These are phyloP conservation scores for Euplexia lucipara DNA, from an alignment of 2,888 invertebrate genomes.

Conservation along the genomic window DNA sequence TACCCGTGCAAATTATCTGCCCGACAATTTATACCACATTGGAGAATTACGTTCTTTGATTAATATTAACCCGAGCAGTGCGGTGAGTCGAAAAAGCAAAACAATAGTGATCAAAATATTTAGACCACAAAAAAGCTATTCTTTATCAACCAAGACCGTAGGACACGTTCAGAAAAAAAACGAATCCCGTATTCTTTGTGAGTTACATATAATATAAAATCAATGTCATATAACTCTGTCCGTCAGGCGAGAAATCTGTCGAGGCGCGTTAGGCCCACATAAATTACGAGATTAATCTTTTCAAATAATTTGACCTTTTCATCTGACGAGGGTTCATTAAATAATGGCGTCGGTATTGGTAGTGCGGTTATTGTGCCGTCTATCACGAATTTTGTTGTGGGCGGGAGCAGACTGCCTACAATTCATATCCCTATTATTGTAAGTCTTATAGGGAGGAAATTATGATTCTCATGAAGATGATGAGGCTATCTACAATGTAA, in stretches of 20 bases:
- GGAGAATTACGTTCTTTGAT: constrained; percentile 65
- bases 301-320: constrained; percentile 91
- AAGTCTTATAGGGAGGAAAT: constrained; percentile 59
- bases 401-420: constrained; percentile 75
- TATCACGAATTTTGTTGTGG: constrained; percentile 87
- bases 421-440: constrained; percentile 67
- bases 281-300: constrained; percentile 90
- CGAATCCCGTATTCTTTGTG: constrained; percentile 66
- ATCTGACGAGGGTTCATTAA: constrained; percentile 91
- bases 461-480: constrained; percentile 48
- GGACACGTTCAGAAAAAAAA: constrained; percentile 44
- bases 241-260: constrained; percentile 85
- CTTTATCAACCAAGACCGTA: constrained; percentile 35
- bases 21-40: constrained; percentile 72
- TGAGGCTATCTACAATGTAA: constrained; percentile 30
- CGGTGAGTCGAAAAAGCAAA: constrained; percentile 47
- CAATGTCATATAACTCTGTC: constrained; percentile 82
- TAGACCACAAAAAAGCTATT: constrained; percentile 54
- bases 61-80: constrained; percentile 58
- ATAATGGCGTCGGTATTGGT: constrained; percentile 89
- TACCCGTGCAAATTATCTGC: constrained; percentile 81
- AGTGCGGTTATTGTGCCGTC: constrained; percentile 89
- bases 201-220: constrained; percentile 77
- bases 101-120: constrained; percentile 72
- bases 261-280: constrained; percentile 86